phyloP scores from a whole-genome alignment of 53 echinoderm and acorn worm species.

The Pentamera pediparva region DNA sequence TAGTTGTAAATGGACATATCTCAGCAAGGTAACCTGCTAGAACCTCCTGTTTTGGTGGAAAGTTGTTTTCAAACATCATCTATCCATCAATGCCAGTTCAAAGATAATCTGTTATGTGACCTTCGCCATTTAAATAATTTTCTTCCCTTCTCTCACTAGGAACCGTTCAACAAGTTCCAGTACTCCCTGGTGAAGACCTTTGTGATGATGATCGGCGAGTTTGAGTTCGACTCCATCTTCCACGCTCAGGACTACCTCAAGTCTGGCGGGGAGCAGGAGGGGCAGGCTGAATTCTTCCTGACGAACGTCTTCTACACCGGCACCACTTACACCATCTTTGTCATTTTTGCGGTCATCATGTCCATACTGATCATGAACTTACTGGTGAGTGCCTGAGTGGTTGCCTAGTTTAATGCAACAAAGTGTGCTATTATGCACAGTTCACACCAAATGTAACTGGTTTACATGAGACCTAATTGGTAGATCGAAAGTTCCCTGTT shows the following conservation, averaged over 20 bases:
- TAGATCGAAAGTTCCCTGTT: too few relatives aligned
- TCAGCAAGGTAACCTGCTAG: too few relatives aligned
- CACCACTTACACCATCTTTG: slow-evolving; percentile 69
- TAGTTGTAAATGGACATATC: too few relatives aligned
- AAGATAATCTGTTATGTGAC: too few relatives aligned
- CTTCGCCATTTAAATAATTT: background rate
- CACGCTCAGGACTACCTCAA: slow-evolving; percentile 66
- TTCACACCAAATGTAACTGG: too few relatives aligned
- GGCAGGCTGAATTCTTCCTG: slow-evolving; percentile 42
- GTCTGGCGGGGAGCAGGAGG: background rate
- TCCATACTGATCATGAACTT: slow-evolving; percentile 99
- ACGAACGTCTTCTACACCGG: slow-evolving; percentile 51
- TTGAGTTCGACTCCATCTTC: slow-evolving; percentile 87
- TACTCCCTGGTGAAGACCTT: slow-evolving; percentile 85
- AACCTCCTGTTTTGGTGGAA: too few relatives aligned
- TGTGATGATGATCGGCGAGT: slow-evolving; percentile 99
- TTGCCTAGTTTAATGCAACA: too few relatives aligned
- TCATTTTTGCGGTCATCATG: slow-evolving; percentile 84
- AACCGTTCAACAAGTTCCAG: slow-evolving; percentile 71
- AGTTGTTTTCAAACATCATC: background rate
- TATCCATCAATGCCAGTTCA: too few relatives aligned
- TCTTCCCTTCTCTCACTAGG: slow-evolving; percentile 28
- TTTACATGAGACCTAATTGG: too few relatives aligned
- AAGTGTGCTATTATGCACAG: too few relatives aligned
- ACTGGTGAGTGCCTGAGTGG: slow-evolving; percentile 83